phyloP scores from a whole-genome alignment of 64 coral and sea anemone genomes.

The Hydrozoanthus tunicans region DNA sequence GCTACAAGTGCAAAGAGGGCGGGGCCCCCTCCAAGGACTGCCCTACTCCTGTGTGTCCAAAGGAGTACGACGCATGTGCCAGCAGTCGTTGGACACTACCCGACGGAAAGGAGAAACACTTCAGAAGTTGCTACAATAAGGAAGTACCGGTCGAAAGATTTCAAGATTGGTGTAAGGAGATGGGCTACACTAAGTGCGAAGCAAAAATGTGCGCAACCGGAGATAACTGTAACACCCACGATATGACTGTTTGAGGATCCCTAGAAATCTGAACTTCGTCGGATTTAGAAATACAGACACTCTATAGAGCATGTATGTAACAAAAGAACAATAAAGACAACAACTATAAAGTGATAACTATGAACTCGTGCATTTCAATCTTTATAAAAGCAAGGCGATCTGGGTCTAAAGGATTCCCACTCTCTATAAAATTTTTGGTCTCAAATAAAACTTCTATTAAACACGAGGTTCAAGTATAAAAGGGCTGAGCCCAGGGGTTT shows the following conservation, averaged over 20 bases:
- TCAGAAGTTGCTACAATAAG: not conserved
- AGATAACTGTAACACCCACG: not conserved
- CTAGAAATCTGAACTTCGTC: too few species aligned
- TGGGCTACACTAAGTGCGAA: not conserved
- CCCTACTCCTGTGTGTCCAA: not conserved
- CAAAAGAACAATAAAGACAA: too few species aligned
- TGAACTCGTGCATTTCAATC: too few species aligned
- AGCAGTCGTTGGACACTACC: not conserved
- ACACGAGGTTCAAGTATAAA: too few species aligned
- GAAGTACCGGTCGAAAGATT: not conserved
- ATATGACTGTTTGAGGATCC: not conserved
- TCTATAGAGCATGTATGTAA: too few species aligned
- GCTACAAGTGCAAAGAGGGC: conserved; percentile 19
- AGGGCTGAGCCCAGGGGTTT: too few species aligned
- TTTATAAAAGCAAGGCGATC: too few species aligned
- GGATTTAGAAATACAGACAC: not conserved
- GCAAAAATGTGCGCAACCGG: not conserved
- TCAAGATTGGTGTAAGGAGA: not conserved
- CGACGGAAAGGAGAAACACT: not conserved
- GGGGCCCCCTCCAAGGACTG: not conserved
- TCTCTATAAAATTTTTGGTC: too few species aligned
- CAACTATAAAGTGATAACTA: too few species aligned
- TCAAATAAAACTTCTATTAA: too few species aligned
- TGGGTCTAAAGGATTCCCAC: too few species aligned
- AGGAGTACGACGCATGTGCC: not conserved